Evolutionary conservation across 2,113 vertebrate genomes (phyloP).

Genomic region (Epinephelus fuscoguttatus): DNA sequence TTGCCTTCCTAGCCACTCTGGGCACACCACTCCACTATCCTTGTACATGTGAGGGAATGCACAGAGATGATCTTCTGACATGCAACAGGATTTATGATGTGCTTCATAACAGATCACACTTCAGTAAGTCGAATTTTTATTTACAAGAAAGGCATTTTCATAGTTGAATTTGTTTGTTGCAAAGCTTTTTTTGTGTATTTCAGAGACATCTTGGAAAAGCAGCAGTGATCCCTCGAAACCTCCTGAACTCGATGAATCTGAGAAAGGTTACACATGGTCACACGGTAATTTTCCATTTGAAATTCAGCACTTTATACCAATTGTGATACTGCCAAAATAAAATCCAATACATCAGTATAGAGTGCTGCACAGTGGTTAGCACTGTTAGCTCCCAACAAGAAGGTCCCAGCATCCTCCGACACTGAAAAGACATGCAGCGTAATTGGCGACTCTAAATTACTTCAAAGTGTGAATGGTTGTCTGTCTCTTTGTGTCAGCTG

Average conservation of each 20-base stretch:
- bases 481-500: too few species aligned
- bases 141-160: neutral
- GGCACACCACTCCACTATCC: conserved; percentile 86
- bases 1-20: conserved; percentile 86
- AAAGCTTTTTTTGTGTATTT: conserved; percentile 14
- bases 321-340: neutral
- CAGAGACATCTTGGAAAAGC: conserved; percentile 52
- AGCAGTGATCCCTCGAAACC: conserved; percentile 24
- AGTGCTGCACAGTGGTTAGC: neutral
- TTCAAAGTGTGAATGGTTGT: too few species aligned
- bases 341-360: neutral
- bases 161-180: neutral
- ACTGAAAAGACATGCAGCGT: neutral
- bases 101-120: conserved; percentile 88
- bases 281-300: conserved; percentile 57
- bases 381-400: too few species aligned
- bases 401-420: too few species aligned
- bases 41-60: conserved; percentile 85
- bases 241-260: conserved; percentile 19
- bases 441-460: neutral
- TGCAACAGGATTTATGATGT: conserved; percentile 86
- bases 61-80: conserved; percentile 65
- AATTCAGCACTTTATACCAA: neutral
- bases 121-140: conserved; percentile 81
- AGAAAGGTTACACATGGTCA: conserved; percentile 21